Evolutionary conservation across 2,113 vertebrate genomes (phyloP).

Genomic region (Microtus richardsoni): DNA sequence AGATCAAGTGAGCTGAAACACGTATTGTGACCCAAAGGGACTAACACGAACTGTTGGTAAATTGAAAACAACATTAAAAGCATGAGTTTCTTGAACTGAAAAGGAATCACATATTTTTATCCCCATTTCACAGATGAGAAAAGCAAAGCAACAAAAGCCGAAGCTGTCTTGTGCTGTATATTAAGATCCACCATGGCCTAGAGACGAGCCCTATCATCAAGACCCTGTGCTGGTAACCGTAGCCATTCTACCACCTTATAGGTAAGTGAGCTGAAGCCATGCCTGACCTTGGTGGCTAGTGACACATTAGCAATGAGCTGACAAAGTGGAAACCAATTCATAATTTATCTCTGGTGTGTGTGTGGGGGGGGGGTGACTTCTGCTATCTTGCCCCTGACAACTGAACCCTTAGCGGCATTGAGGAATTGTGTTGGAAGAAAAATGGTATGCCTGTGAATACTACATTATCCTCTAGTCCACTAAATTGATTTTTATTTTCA

Average conservation of each 20-base stretch:
- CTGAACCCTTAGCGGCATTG: conserved; percentile 63
- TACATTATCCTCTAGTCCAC: conserved; percentile 74
- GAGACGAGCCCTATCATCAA: conserved; percentile 28
- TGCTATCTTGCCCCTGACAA: conserved; percentile 53
- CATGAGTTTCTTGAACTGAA: neutral
- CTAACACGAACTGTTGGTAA: neutral
- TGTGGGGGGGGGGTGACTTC: neutral
- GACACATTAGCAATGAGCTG: conserved; percentile 62
- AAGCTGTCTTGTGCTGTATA: neutral
- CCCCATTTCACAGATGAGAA: conserved; percentile 67
- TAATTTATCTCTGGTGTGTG: conserved; percentile 63
- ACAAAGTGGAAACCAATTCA: conserved; percentile 63
- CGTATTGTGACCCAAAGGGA: rapidly evolving
- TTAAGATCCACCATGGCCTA: neutral
- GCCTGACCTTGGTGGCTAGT: conserved; percentile 44
- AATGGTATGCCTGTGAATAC: conserved; percentile 72
- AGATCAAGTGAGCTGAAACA: neutral
- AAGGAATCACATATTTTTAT: neutral
- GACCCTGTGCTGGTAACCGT: conserved; percentile 11
- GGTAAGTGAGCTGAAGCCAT: conserved; percentile 31
- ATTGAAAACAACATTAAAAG: neutral
- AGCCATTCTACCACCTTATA: conserved; percentile 10
- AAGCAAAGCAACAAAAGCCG: neutral
- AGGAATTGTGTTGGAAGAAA: conserved; percentile 72
- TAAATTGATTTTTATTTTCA: conserved; percentile 81